Evolutionary conservation across 2,797 vertebrate genomes (phyloP).

Genomic region (Mareca penelope): DNA sequence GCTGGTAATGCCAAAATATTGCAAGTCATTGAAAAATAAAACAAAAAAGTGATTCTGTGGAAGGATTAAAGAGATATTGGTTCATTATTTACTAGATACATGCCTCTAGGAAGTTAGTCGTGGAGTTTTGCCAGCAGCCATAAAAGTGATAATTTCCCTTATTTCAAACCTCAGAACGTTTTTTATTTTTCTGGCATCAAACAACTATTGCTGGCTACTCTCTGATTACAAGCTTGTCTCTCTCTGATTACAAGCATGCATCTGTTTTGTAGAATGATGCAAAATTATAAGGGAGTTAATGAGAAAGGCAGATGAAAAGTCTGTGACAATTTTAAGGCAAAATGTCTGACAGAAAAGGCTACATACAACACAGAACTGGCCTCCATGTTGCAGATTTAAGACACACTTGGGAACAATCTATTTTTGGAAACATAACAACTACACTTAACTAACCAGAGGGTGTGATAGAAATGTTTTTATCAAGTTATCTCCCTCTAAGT

Average conservation of each 20-base stretch:
- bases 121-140: neutral
- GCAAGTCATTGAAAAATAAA: neutral
- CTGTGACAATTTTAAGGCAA: neutral
- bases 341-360: neutral
- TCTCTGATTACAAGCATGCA: neutral
- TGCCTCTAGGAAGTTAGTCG: neutral
- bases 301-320: neutral
- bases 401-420: neutral
- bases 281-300: neutral
- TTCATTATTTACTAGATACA: neutral
- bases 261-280: neutral
- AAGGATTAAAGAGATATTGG: neutral
- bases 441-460: constrained; percentile 1
- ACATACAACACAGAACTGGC: neutral
- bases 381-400: neutral
- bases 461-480: constrained; percentile 47
- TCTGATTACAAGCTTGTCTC: neutral
- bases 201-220: neutral
- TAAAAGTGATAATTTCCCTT: neutral
- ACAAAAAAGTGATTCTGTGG: neutral
- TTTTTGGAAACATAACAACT: constrained; percentile 42
- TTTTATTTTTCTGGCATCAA: neutral
- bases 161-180: neutral
- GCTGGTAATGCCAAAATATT: neutral
- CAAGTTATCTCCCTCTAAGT: neutral